A percentile compares a stretch with the other conserved stretches of the same genome.
Conservation (phyloP, 2,888 invertebrate genomes). For the Dolomedes plantarius region DNA sequence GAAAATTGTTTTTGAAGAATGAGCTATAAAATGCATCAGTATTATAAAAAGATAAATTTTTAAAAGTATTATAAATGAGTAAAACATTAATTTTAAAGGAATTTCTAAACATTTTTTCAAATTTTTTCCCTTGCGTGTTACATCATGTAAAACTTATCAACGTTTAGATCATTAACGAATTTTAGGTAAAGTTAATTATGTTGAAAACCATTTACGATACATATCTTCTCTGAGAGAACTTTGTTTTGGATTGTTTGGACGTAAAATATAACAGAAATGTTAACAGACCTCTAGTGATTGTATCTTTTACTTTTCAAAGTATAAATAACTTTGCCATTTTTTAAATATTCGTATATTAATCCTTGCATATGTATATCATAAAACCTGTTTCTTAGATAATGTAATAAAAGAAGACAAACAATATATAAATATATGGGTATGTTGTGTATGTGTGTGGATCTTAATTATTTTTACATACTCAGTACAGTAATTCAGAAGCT, state of each 20-base stretch:
- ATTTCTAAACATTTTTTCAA: too few species aligned
- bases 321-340: slow-evolving; percentile 9
- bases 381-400: slow-evolving; percentile 8
- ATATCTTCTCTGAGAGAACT: neutral
- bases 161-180: too few species aligned
- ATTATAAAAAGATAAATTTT: too few species aligned
- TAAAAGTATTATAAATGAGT: too few species aligned
- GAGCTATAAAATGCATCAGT: too few species aligned
- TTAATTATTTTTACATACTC: neutral
- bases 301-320: slow-evolving; percentile 1
- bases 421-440: neutral
- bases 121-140: too few species aligned
- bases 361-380: neutral
- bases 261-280: neutral
- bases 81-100: too few species aligned
- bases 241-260: neutral
- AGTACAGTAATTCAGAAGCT: too few species aligned
- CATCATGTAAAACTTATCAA: too few species aligned
- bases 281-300: neutral
- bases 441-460: neutral
- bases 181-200: too few species aligned
- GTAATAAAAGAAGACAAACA: slow-evolving; percentile 1
- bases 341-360: neutral
- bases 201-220: neutral
- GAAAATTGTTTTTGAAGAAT: too few species aligned